Evolutionary conservation across 1,140 invertebrate genomes (phyloP), one percentile per base, ranked within the genome.

Genomic region (Drosophila bifasciata): DNA sequence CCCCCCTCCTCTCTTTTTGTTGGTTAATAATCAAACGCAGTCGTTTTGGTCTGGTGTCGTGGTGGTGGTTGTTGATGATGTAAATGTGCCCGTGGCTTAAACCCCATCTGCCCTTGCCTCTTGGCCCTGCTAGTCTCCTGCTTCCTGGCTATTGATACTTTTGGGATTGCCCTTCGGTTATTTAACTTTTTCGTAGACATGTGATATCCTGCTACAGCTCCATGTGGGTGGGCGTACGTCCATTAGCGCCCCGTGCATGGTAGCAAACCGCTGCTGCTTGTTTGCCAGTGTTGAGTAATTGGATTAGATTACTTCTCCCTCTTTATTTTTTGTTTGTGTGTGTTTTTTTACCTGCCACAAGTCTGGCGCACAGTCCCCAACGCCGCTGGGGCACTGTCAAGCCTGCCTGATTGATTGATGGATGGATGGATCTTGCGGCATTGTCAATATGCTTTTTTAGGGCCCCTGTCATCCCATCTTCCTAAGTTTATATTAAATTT

Each of bases 201-300:
- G 76, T 79, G 80, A 84, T 84, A 80, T 62, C 36, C 43, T 21
- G 19, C n/a, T n/a, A n/a, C n/a, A n/a, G 19, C 19, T 51, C 41
- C 19, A 41, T 58, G 32, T 60, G 53, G 43, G n/a, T n/a, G 56
- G 48, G 45, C 55, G 49, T 57, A 58, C 57, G 72, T 83, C 74
- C 69, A 83, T 89, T 89, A 83, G 79, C 70, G 69, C 75, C 75
- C 28, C 46, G n/a, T 43, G 61, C 50, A 13, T 36, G 32, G 28
- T 64, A 23, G 50, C 52, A 60, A 53, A 48, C 46, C 50, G 25
- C 43, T 23, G 4, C 23, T 9, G 48, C 83, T 86, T 76, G 83
- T 90, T 86, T 89, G 76, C 70, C 86, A 86, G 74, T 90, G 77
- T 89, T 90, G 80, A 79, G 77, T 90, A 89, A 89, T 89, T 90